Percentiles rank a stretch among this genome's conserved stretches.
Conservation (phyloP, 2,797 vertebrate genomes). For the Sebastes taczanowskii region DNA sequence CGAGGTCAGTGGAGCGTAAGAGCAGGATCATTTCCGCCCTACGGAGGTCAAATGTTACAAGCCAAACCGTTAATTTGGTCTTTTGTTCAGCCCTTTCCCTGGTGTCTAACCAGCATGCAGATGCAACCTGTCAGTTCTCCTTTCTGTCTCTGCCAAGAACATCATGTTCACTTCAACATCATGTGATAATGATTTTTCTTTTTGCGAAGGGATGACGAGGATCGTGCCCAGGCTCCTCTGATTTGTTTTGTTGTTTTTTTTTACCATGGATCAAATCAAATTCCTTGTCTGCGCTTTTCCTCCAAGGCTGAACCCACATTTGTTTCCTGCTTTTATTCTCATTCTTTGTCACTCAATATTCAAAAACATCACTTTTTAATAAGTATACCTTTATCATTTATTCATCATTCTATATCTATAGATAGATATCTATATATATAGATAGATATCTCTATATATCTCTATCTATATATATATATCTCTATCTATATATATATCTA, state of each 20-base stretch:
- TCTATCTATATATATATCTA: background rate
- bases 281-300: background rate
- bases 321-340: background rate
- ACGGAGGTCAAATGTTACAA: conserved; percentile 3
- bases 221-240: background rate
- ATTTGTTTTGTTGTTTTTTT: background rate
- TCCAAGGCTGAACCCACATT: background rate
- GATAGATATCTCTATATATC: background rate
- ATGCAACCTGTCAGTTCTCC: background rate
- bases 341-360: background rate
- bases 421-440: background rate
- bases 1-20: too few species aligned
- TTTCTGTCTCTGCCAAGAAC: background rate
- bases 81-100: background rate
- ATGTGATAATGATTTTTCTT: background rate
- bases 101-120: background rate
- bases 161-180: background rate
- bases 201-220: background rate
- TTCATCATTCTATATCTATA: conserved; percentile 10
- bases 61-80: background rate
- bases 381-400: background rate
- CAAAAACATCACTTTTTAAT: background rate
- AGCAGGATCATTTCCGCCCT: background rate
- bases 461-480: too few species aligned
- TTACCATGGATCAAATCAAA: background rate